phyloP scores from a whole-genome alignment of 2,888 invertebrate genomes.

The Syrphus vitripennis region DNA sequence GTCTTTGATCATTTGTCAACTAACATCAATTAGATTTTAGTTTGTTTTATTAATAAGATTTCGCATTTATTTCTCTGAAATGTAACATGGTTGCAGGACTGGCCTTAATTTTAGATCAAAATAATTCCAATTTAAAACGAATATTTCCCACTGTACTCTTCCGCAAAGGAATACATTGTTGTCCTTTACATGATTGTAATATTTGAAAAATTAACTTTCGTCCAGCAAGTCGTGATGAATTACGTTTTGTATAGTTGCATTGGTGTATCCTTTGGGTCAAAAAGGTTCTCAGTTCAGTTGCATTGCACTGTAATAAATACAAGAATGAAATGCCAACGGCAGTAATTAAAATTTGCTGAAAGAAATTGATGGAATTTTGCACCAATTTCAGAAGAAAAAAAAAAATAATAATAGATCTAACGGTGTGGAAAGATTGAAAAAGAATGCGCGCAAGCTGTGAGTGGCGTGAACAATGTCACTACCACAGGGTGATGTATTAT shows the following conservation, averaged over 20 bases:
- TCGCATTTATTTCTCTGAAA: too few species aligned
- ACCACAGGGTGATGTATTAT: not conserved
- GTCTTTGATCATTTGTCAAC: too few species aligned
- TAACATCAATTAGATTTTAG: too few species aligned
- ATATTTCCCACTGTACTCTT: not conserved
- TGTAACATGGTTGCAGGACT: too few species aligned
- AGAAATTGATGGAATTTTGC: slow-evolving; percentile 17
- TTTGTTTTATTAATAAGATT: too few species aligned
- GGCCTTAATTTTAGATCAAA: too few species aligned
- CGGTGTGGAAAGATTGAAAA: not conserved
- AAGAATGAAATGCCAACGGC: not conserved
- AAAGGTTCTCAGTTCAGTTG: not conserved
- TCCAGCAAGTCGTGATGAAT: slow-evolving; percentile 28
- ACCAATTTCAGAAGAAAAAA: not conserved
- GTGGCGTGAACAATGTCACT: not conserved
- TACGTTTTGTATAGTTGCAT: not conserved
- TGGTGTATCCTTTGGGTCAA: not conserved
- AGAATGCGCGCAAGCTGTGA: not conserved
- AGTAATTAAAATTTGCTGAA: slow-evolving; percentile 34
- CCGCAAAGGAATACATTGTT: not conserved
- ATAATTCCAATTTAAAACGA: not conserved
- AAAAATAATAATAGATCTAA: too few species aligned
- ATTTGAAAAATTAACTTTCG: slow-evolving; percentile 51
- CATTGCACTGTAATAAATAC: not conserved
- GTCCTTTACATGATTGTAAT: not conserved